Evolutionary conservation across 1,140 invertebrate genomes (phyloP).

Genomic region (Tetramorium parvispinum): DNA sequence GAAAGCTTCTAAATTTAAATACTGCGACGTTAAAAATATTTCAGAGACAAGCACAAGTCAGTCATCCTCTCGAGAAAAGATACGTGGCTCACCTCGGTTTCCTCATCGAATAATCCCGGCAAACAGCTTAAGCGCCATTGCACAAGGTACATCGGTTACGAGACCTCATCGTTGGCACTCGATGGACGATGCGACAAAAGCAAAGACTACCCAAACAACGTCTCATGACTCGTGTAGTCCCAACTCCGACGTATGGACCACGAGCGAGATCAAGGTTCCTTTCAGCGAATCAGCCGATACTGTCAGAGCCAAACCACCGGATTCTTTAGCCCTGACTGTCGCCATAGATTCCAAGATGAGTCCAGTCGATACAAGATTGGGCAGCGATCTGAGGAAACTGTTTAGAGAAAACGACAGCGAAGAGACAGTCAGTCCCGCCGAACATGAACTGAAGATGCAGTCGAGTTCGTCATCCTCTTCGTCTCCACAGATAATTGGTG

Average conservation of each 20-base stretch:
- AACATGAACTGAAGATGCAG: slow-evolving; percentile 61
- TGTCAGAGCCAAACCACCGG: slow-evolving; percentile 69
- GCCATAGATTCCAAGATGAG: slow-evolving; percentile 73
- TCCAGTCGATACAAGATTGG: slow-evolving; percentile 72
- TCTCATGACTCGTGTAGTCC: slow-evolving; percentile 77
- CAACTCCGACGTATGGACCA: slow-evolving; percentile 84
- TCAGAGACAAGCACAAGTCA: slow-evolving; percentile 75
- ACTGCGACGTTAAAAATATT: slow-evolving; percentile 34
- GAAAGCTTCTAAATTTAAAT: background rate
- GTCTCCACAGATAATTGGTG: slow-evolving; percentile 56
- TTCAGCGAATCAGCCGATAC: slow-evolving; percentile 80
- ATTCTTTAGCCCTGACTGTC: slow-evolving; percentile 62
- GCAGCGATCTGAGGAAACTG: slow-evolving; percentile 72
- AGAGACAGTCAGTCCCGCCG: slow-evolving; percentile 45
- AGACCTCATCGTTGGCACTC: slow-evolving; percentile 86
- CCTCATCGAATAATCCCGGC: slow-evolving; percentile 90
- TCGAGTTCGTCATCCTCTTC: slow-evolving; percentile 69
- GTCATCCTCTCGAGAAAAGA: slow-evolving; percentile 81
- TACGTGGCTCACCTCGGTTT: slow-evolving; percentile 89
- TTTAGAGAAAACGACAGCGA: slow-evolving; percentile 69
- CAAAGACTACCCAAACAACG: slow-evolving; percentile 68
- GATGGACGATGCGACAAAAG: slow-evolving; percentile 87
- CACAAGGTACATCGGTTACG: slow-evolving; percentile 60
- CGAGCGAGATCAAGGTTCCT: slow-evolving; percentile 82
- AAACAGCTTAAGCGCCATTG: slow-evolving; percentile 87